These are phyloP conservation scores for Polyodon spathula DNA, from an alignment of 2,113 vertebrate genomes.

Conservation along the genomic window DNA sequence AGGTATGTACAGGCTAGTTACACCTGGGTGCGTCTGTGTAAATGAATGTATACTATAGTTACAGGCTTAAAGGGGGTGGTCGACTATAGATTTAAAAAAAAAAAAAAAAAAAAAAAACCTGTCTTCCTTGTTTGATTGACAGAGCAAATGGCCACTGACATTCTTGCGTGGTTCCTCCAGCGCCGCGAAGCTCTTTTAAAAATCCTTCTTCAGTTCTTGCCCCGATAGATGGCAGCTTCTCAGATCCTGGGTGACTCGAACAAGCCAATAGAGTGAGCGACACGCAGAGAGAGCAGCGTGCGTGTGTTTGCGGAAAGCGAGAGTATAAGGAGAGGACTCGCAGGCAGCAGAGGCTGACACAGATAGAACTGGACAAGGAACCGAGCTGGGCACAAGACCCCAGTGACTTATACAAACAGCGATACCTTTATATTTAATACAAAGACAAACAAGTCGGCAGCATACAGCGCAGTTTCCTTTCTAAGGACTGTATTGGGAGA, in stretches of 20 bases:
- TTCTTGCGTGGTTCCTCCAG: constrained; percentile 47
- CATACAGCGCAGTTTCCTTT: background rate
- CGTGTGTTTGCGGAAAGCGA: constrained; percentile 16
- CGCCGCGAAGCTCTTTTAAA: constrained; percentile 75
- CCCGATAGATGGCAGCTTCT: constrained; percentile 72
- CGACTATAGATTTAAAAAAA: no score
- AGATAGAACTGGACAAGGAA: background rate
- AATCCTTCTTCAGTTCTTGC: constrained; percentile 59
- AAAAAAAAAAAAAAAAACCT: constrained; percentile 12
- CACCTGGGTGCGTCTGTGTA: background rate
- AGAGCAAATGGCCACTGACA: constrained; percentile 58
- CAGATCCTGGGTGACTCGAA: constrained; percentile 40
- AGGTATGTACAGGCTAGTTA: no score
- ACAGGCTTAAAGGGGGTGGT: constrained; percentile 8
- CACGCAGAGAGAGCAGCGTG: constrained; percentile 9
- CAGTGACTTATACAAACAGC: background rate
- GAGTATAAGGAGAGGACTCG: constrained; percentile 11
- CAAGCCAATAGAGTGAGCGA: constrained; percentile 14
- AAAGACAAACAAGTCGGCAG: constrained; percentile 8
- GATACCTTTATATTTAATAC: background rate
- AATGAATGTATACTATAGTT: no score
- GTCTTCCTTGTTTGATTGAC: constrained; percentile 68
- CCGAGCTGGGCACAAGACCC: background rate
- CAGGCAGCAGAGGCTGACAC: constrained; percentile 18
- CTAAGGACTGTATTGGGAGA: constrained; percentile 1